Evolutionary conservation across 2,113 vertebrate genomes (phyloP).

Genomic region (Alces alces): DNA sequence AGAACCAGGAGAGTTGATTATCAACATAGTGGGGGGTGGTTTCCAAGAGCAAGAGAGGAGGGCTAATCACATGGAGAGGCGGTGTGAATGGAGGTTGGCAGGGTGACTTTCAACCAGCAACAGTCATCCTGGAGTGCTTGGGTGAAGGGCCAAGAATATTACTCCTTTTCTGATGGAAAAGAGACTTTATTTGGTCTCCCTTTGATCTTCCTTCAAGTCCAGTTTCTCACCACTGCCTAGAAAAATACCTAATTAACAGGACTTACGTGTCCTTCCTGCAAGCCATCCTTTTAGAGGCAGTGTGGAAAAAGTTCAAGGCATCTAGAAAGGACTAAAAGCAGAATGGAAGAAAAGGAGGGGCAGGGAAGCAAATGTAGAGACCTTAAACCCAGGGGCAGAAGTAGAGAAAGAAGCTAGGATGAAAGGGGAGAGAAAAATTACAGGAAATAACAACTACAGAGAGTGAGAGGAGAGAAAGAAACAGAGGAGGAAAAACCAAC

Average conservation of each 20-base stretch:
- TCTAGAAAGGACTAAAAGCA: neutral
- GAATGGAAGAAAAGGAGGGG: neutral
- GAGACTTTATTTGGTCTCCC: neutral
- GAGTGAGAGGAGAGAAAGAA: neutral
- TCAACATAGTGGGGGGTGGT: constrained; percentile 3
- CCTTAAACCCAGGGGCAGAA: neutral
- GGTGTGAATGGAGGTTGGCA: constrained; percentile 38
- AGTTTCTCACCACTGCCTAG: neutral
- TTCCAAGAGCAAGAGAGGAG: neutral
- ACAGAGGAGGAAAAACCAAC: neutral
- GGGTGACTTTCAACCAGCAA: constrained; percentile 55
- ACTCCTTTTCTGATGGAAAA: constrained; percentile 27
- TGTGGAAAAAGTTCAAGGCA: neutral
- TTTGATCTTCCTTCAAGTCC: neutral
- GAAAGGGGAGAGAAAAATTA: neutral
- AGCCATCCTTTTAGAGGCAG: neutral
- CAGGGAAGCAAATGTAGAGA: neutral
- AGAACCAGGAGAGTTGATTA: constrained; percentile 59
- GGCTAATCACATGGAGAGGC: neutral
- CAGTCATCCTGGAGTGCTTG: constrained; percentile 28
- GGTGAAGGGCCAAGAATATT: constrained; percentile 42
- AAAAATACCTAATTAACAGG: neutral
- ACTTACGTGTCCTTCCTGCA: neutral
- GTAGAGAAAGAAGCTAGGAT: constrained; percentile 33
- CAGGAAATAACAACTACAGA: neutral